These are phyloP conservation scores for Glaucopsyche alexis DNA, from an alignment of 2,888 invertebrate species.

Conservation along the genomic window DNA sequence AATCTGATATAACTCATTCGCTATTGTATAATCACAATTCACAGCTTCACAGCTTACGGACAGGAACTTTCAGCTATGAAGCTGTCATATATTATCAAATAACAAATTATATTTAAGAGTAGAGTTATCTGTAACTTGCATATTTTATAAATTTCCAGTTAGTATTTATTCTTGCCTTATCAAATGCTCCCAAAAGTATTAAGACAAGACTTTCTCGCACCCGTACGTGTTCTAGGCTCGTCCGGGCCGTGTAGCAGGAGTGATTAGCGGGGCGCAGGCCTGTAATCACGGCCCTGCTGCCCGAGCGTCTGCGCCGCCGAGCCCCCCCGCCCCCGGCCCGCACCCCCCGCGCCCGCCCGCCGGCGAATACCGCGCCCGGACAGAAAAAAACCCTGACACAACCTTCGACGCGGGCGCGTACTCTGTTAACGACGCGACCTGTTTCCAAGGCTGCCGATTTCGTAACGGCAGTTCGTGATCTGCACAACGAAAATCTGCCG, in stretches of 20 bases:
- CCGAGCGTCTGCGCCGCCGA: conserved; percentile 72
- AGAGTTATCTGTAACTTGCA: background rate
- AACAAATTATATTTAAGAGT: no score
- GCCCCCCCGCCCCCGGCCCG: conserved; percentile 41
- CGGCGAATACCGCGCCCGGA: conserved; percentile 73
- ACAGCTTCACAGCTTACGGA: no score
- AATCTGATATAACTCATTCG: no score
- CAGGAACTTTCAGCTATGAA: no score
- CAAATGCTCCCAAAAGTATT: no score
- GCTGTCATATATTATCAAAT: no score
- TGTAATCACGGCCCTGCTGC: conserved; percentile 76
- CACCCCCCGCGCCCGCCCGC: conserved; percentile 43
- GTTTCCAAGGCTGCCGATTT: conserved; percentile 51
- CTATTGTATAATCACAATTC: no score
- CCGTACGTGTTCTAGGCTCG: conserved; percentile 46
- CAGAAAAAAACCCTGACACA: conserved; percentile 62
- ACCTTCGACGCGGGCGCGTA: conserved; percentile 53
- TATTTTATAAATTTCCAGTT: conserved; percentile 1
- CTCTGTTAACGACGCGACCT: conserved; percentile 74
- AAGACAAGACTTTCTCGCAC: conserved; percentile 39
- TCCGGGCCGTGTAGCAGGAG: conserved; percentile 60
- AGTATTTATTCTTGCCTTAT: no score
- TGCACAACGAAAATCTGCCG: background rate
- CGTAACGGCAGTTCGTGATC: background rate
- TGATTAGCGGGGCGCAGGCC: conserved; percentile 73